Conservation (phyloP, 2,113 vertebrate species). For the Acrocephalus kingi region DNA sequence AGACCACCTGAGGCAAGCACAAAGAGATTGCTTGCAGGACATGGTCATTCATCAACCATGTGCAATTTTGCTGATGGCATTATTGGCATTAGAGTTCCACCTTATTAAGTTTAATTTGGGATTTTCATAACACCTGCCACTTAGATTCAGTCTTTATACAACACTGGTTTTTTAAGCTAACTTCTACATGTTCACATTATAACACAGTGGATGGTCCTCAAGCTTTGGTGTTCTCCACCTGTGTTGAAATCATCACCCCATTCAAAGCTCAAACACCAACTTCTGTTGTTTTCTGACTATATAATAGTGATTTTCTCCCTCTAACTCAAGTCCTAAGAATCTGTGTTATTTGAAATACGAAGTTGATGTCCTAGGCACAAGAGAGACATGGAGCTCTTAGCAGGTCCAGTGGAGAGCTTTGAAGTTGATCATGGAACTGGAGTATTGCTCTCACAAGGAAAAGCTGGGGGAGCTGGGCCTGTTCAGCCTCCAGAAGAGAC, state of each 20-base stretch:
- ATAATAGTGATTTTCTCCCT: neutral
- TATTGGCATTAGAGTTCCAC: neutral
- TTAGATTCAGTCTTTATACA: neutral
- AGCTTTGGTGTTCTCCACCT: neutral
- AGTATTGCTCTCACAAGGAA: neutral
- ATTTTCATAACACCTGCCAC: neutral
- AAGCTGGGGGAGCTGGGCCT: neutral
- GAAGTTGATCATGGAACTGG: neutral
- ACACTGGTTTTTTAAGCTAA: neutral
- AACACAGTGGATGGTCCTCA: accelerated
- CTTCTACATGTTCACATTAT: accelerated
- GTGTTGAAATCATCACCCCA: neutral
- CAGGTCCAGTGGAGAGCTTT: neutral
- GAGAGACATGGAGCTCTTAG: neutral
- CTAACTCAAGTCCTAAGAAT: neutral
- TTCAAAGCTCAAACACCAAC: neutral
- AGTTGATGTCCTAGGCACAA: neutral
- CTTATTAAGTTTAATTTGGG: neutral
- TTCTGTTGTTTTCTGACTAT: neutral
- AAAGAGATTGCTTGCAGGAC: neutral
- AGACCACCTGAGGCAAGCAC: neutral
- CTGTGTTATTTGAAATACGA: neutral
- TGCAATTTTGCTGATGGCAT: neutral
- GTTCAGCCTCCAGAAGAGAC: neutral
- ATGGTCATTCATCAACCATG: accelerated